Evolutionary conservation across 2,888 invertebrate genomes (phyloP), one percentile per base, ranked within the genome.

Genomic region (Hypolimnas misippus): DNA sequence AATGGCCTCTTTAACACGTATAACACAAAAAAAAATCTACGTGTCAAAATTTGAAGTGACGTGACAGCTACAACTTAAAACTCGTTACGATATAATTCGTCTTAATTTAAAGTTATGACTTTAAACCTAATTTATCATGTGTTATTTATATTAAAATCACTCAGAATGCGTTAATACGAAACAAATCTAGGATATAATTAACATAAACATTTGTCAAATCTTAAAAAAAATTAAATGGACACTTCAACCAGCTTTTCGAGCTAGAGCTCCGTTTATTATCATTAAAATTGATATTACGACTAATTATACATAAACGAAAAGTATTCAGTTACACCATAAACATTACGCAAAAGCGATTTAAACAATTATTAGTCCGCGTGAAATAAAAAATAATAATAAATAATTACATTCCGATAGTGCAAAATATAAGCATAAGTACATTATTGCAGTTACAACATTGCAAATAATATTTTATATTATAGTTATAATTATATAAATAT

Each of bases 191-290:
- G 19, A 46, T 21, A 46, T n/a, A 46, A 44, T 56, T n/a, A 50
- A 59, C 12, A 5, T 29, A 38, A 56, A 62, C 58, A 29, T 49
- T 58, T 42, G 62, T 64, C 62, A 65, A 67, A 76, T 65, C 71
- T 78, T 78, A 81, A 80, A 81, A 70, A 73, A 78, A 79, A 76
- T 74, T 73, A 76, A 87, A 84, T 90, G 89, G 91, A 88, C 89
- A 83, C 91, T 77, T 86, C 82, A 89, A 91, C 89, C 91, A 91
- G 90, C 90, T 82, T 65, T 46, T 52, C 3, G 63, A 84, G 82
- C 76, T 81, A 76, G 76, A 78, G 77, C 85, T 83, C 84, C 75
- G 73, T 76, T 74, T 59, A 78, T 77, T 82, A 83, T 65, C 79
- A 81, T 77, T 83, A 84, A 71, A 75, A 71, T 76, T 71, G 72